Conservation (phyloP, 1,140 invertebrate species). For the Elymnias hypermnestra region DNA sequence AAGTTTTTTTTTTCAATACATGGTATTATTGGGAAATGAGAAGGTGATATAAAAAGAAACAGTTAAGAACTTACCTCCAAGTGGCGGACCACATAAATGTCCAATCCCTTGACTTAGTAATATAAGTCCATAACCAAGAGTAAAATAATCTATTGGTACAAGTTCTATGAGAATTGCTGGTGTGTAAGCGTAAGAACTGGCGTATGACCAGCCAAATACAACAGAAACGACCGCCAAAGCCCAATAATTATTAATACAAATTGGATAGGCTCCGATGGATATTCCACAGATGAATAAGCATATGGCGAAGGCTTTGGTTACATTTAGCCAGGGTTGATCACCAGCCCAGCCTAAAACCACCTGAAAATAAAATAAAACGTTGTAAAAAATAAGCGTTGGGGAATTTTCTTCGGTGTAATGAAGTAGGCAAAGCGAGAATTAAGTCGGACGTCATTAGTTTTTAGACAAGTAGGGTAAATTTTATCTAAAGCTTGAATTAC, state of each 20-base stretch:
- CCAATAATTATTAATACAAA: conserved; percentile 77
- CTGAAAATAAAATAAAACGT: conserved; percentile 73
- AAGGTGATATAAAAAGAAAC: not conserved
- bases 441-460: no score
- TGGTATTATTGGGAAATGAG: not conserved
- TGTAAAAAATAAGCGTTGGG: no score
- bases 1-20: no score
- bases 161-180: conserved; percentile 86
- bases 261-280: conserved; percentile 82
- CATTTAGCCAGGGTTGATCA: conserved; percentile 90
- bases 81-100: conserved; percentile 78
- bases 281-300: conserved; percentile 87
- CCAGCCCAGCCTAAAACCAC: conserved; percentile 91
- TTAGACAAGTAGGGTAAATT: no score
- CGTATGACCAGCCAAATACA: conserved; percentile 89
- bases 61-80: conserved; percentile 75
- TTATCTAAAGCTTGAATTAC: no score
- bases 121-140: conserved; percentile 91
- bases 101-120: conserved; percentile 89
- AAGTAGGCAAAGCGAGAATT: no score
- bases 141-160: conserved; percentile 80
- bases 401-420: no score
- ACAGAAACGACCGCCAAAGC: conserved; percentile 76
- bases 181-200: conserved; percentile 90
- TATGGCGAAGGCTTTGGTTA: conserved; percentile 85